These are phyloP conservation scores for Erythrocercus mccallii DNA, from an alignment of 2,113 vertebrate species.

Conservation along the genomic window DNA sequence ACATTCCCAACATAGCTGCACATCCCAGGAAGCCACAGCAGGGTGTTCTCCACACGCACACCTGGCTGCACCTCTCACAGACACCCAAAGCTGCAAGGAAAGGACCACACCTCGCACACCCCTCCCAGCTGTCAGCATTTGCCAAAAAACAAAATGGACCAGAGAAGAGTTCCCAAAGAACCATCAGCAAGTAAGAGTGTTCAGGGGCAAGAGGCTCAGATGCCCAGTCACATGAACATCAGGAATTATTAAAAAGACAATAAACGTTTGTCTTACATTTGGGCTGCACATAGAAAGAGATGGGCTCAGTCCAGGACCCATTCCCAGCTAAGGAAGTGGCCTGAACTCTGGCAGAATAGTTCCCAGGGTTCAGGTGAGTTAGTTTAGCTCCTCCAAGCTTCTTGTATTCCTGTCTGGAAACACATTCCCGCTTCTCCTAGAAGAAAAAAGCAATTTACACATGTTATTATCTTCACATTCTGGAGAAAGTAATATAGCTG, in stretches of 20 bases:
- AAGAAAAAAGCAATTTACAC: neutral
- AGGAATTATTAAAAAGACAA: neutral
- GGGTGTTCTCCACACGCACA: neutral
- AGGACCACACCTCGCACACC: neutral
- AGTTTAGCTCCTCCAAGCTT: conserved; percentile 84
- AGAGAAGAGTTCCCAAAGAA: neutral
- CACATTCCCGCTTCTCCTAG: conserved; percentile 87
- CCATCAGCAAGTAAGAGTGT: neutral
- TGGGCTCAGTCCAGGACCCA: conserved; percentile 92
- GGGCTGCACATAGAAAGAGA: conserved; percentile 89
- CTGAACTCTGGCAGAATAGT: conserved; percentile 89
- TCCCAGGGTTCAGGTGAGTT: conserved; percentile 86
- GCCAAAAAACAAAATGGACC: neutral
- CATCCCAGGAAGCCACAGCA: neutral
- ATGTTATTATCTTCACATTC: neutral
- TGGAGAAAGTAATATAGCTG: neutral
- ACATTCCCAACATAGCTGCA: neutral
- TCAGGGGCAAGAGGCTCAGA: neutral
- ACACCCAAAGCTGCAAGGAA: neutral
- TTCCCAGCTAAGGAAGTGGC: conserved; percentile 94
- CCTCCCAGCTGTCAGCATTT: neutral
- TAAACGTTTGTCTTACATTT: conserved; percentile 80
- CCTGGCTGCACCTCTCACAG: neutral
- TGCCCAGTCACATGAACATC: neutral
- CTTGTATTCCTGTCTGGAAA: conserved; percentile 89